Evolutionary conservation across 2,888 invertebrate species (phyloP), one percentile per base, ranked within the genome.

Genomic region (Caenorhabditis imperialis): DNA sequence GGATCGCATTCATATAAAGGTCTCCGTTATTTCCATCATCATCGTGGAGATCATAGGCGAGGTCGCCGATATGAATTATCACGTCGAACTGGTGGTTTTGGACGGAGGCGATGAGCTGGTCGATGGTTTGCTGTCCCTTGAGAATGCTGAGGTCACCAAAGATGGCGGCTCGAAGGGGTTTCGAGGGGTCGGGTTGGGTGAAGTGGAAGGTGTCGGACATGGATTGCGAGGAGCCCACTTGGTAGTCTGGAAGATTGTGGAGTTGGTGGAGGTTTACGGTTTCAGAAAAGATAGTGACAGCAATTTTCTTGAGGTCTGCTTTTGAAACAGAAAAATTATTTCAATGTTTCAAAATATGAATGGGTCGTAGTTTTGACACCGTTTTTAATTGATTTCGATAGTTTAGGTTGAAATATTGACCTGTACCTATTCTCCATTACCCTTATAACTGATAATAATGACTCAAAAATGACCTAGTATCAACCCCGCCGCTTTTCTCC

Each of bases 71-170:
- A 71, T 89, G 89, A 25, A 89, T 71, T 27, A 88, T 76, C 27
- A 88, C 81, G 63, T 89, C 89, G 30, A 86, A 83, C 14, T 78
- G 74, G 12, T 92, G 93, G 42, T 91, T 90, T 86, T 94, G 93
- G 0, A 93, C 92, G 87, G 96, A 96, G 82, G 93, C 91, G 89
- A 95, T 94, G 5, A 97, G 89, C 72, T 93, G 91, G 0, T 92
- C 91, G 60, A 97, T 90, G 0, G 95, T 94, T 83, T 37, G 38
- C 27, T 93, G 93, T 1, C 95, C 94, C 89, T 96, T 96, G 81
- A 92, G 92, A 88, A 93, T 94, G 33, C 97, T 97, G 93, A 97
- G 92, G 89, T 97, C 97, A 0, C 97, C 97, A 88, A 92, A 96
- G 82, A 97, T 92, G 25, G 93, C 96, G 42, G 73, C 78, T n/a